These are phyloP conservation scores for Serranus cabrilla DNA, from an alignment of 2,797 vertebrate species.

Conservation along the genomic window DNA sequence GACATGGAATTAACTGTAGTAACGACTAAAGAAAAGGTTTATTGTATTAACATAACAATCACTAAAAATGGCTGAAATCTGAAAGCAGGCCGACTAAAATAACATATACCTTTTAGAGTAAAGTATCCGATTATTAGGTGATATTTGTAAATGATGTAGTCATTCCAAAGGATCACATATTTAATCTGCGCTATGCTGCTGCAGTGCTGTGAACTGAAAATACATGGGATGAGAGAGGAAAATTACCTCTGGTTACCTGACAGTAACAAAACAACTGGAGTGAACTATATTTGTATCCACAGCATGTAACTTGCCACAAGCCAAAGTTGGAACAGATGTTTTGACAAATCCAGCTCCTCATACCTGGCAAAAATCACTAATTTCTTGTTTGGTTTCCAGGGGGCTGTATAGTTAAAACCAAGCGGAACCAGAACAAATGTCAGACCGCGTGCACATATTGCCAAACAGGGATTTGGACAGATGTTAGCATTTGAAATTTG, in stretches of 20 bases:
- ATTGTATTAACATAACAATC: background rate
- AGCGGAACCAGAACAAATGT: slow-evolving; percentile 79
- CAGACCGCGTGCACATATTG: slow-evolving; percentile 60
- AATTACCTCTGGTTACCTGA: slow-evolving; percentile 36
- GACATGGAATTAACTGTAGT: background rate
- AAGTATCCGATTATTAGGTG: background rate
- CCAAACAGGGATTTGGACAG: slow-evolving; percentile 75
- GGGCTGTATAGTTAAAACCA: slow-evolving; percentile 73
- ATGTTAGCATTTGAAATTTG: slow-evolving; percentile 69
- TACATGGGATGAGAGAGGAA: background rate
- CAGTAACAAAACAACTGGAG: slow-evolving; percentile 38
- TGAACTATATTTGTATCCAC: slow-evolving; percentile 55
- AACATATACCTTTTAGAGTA: background rate
- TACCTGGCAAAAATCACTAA: slow-evolving; percentile 72
- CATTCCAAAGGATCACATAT: background rate
- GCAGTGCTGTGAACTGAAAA: slow-evolving; percentile 32
- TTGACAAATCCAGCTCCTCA: slow-evolving; percentile 52
- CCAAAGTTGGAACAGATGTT: slow-evolving; percentile 72
- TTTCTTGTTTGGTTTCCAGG: slow-evolving; percentile 76
- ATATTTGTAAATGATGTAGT: background rate
- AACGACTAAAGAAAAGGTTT: background rate
- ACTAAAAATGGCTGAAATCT: background rate
- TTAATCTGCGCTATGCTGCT: background rate
- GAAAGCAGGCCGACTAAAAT: background rate
- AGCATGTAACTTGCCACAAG: slow-evolving; percentile 62